Conservation (phyloP, 2,888 invertebrate genomes). For the Apoda limacodes region DNA sequence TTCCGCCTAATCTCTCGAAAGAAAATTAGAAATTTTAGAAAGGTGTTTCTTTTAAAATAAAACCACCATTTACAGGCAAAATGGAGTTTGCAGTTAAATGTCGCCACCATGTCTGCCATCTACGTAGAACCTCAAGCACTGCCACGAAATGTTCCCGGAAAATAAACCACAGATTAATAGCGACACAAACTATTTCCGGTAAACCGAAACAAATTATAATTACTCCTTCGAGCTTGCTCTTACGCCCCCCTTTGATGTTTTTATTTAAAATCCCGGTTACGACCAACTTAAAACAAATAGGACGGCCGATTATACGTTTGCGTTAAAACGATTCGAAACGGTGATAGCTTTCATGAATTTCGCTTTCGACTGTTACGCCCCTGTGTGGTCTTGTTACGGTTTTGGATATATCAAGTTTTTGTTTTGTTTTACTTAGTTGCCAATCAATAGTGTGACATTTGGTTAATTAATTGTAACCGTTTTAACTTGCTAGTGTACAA, state of each 20-base stretch:
- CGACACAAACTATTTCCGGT: slow-evolving; percentile 67
- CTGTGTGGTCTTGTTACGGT: slow-evolving; percentile 50
- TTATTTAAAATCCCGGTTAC: slow-evolving; percentile 62
- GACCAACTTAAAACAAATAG: slow-evolving; percentile 68
- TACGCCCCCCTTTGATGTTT: slow-evolving; percentile 67
- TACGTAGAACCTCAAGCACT: slow-evolving; percentile 23
- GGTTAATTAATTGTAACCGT: slow-evolving; percentile 34
- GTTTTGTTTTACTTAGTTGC: slow-evolving; percentile 26
- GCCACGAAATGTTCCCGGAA: slow-evolving; percentile 43
- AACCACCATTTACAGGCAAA: too few species aligned
- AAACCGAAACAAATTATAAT: slow-evolving; percentile 65
- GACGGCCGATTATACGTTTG: slow-evolving; percentile 64
- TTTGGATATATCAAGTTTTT: slow-evolving; percentile 37
- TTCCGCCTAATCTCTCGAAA: too few species aligned
- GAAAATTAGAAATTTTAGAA: too few species aligned
- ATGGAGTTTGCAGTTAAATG: too few species aligned
- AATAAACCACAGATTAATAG: slow-evolving; percentile 53
- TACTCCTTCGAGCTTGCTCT: slow-evolving; percentile 58
- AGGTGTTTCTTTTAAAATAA: too few species aligned
- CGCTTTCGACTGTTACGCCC: slow-evolving; percentile 32
- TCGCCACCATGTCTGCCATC: slow-evolving; percentile 28
- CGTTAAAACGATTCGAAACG: slow-evolving; percentile 64
- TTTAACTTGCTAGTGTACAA: too few species aligned
- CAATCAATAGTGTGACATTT: slow-evolving; percentile 41
- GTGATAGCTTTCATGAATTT: slow-evolving; percentile 59